phyloP scores from a whole-genome alignment of 2,113 vertebrate genomes.

The Addax nasomaculatus region DNA sequence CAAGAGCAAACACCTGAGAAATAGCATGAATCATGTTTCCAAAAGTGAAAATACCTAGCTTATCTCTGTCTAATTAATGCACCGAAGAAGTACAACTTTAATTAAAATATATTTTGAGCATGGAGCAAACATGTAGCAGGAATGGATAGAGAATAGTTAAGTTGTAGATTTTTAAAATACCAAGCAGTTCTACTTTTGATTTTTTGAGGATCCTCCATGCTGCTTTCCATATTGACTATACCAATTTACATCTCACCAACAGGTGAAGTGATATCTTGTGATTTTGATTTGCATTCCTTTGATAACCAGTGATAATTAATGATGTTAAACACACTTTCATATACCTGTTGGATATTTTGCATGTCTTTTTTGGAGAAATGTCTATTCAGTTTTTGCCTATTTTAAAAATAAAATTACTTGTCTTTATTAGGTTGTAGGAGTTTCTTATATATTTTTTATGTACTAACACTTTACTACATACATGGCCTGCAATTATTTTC shows the following conservation, averaged over 20 bases:
- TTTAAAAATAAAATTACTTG: background rate
- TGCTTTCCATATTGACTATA: background rate
- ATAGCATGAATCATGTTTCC: background rate
- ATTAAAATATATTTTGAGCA: slow-evolving; percentile 42
- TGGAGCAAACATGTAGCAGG: background rate
- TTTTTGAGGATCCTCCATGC: background rate
- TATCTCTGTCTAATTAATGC: slow-evolving; percentile 29
- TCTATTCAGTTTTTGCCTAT: background rate
- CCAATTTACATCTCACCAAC: background rate
- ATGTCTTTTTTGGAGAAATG: background rate
- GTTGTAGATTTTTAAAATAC: background rate
- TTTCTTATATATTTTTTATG: background rate
- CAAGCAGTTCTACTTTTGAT: background rate
- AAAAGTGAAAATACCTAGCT: slow-evolving; percentile 9
- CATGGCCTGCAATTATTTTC: background rate
- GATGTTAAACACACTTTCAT: background rate
- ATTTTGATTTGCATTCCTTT: background rate
- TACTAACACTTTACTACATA: background rate
- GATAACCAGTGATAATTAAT: background rate
- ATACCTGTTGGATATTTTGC: background rate
- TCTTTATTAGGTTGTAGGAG: background rate
- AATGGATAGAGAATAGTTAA: background rate
- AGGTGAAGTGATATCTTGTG: background rate
- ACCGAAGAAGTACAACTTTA: slow-evolving; percentile 27
- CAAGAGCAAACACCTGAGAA: slow-evolving; percentile 27